Evolutionary conservation across 2,797 vertebrate species (phyloP).

Genomic region (Brachyrhaphis roseni): DNA sequence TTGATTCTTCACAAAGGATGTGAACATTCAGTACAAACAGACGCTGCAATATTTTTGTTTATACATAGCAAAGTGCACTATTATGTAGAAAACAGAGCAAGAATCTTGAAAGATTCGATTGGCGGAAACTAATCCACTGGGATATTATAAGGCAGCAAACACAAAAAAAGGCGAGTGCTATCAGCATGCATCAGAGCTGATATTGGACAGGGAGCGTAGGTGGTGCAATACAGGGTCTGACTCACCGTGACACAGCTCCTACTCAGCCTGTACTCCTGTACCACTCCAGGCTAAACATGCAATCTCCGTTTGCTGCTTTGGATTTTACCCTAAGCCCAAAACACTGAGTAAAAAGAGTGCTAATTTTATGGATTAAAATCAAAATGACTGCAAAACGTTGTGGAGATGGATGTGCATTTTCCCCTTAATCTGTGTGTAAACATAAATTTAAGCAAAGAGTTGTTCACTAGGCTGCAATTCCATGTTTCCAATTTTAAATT

Average conservation of each 20-base stretch:
- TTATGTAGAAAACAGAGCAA: background rate
- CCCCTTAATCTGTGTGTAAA: background rate
- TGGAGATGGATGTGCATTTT: background rate
- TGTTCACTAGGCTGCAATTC: background rate
- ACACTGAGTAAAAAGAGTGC: background rate
- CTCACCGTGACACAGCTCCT: conserved; percentile 9
- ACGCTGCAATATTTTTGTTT: background rate
- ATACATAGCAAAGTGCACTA: background rate
- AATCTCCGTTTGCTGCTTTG: background rate
- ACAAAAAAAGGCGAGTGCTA: background rate
- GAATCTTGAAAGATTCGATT: background rate
- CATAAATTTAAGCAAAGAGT: background rate
- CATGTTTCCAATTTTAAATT: background rate
- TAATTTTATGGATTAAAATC: background rate
- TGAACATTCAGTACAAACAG: background rate
- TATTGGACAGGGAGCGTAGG: background rate
- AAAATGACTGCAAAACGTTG: background rate
- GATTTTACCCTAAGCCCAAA: background rate
- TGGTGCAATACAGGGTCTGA: conserved; percentile 4
- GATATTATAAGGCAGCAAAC: background rate
- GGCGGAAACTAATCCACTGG: background rate
- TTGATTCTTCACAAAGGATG: background rate
- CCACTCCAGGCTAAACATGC: background rate
- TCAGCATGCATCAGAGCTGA: background rate
- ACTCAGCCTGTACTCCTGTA: background rate